phyloP scores from a whole-genome alignment of 2,888 invertebrate genomes.

The Pycnomerus fuliginosus region DNA sequence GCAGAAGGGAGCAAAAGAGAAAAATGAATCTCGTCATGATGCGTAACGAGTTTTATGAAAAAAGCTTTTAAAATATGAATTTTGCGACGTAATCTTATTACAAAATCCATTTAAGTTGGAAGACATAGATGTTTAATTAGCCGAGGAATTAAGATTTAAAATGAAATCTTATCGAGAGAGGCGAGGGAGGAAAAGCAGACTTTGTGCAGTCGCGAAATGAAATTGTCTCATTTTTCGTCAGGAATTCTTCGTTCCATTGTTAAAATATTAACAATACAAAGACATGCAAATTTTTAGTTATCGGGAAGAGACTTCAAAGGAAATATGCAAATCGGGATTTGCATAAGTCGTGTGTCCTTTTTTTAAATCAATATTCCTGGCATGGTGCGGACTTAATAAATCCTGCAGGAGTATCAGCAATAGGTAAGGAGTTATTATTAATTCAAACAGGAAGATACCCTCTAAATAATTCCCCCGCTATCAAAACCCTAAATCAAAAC shows the following conservation, averaged over 20 bases:
- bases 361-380: slow-evolving; percentile 38
- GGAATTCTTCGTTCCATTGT: slow-evolving; percentile 26
- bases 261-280: slow-evolving; percentile 38
- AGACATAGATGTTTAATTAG: slow-evolving; percentile 45
- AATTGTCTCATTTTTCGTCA: neutral
- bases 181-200: too few species aligned
- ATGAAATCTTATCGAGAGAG: slow-evolving; percentile 38
- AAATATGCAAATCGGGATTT: slow-evolving; percentile 29
- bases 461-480: too few species aligned
- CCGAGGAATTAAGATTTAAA: slow-evolving; percentile 41
- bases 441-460: too few species aligned
- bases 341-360: slow-evolving; percentile 33
- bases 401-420: too few species aligned
- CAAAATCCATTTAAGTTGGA: slow-evolving; percentile 40
- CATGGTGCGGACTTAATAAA: slow-evolving; percentile 33
- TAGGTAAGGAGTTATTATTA: too few species aligned
- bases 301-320: slow-evolving; percentile 29
- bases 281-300: slow-evolving; percentile 38
- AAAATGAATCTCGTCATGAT: slow-evolving; percentile 22
- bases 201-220: neutral
- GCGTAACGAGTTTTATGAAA: slow-evolving; percentile 23
- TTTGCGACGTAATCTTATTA: slow-evolving; percentile 39
- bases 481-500: too few species aligned
- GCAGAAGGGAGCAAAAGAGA: too few species aligned
- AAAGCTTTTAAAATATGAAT: slow-evolving; percentile 38